Evolutionary conservation across 2,113 vertebrate genomes (phyloP).

Genomic region (Apistogramma diplotaenia): DNA sequence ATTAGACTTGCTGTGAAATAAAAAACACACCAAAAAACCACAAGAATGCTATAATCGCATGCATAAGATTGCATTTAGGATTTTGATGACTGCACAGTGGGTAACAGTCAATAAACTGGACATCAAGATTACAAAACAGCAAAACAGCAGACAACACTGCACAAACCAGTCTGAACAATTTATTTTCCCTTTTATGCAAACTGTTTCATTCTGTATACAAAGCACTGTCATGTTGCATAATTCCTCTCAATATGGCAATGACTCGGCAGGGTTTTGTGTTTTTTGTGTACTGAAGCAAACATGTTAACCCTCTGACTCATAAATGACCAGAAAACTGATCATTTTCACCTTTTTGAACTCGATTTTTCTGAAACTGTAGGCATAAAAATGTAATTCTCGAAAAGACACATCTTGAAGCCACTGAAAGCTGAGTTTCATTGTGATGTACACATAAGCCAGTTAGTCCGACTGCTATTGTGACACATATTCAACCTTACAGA

Average conservation of each 20-base stretch:
- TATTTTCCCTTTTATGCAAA: slow-evolving; percentile 17
- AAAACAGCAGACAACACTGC: neutral
- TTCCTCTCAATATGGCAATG: neutral
- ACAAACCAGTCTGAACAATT: neutral
- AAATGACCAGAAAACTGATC: neutral
- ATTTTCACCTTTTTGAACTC: neutral
- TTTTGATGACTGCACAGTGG: neutral
- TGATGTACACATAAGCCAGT: neutral
- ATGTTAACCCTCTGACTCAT: neutral
- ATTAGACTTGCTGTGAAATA: neutral
- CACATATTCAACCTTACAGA: neutral
- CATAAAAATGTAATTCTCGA: neutral
- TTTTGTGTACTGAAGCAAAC: slow-evolving; percentile 3
- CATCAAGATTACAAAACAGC: neutral
- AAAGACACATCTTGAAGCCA: neutral
- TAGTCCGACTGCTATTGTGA: neutral
- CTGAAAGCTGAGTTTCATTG: neutral
- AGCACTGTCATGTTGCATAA: slow-evolving; percentile 26
- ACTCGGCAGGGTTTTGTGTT: neutral
- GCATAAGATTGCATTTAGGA: neutral
- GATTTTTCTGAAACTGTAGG: neutral
- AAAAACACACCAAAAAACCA: neutral
- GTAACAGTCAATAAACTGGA: neutral
- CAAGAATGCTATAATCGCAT: neutral
- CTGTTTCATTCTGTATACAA: slow-evolving; percentile 1